Evolutionary conservation across 2,797 vertebrate genomes (phyloP).

Genomic region (Danionella dracula): DNA sequence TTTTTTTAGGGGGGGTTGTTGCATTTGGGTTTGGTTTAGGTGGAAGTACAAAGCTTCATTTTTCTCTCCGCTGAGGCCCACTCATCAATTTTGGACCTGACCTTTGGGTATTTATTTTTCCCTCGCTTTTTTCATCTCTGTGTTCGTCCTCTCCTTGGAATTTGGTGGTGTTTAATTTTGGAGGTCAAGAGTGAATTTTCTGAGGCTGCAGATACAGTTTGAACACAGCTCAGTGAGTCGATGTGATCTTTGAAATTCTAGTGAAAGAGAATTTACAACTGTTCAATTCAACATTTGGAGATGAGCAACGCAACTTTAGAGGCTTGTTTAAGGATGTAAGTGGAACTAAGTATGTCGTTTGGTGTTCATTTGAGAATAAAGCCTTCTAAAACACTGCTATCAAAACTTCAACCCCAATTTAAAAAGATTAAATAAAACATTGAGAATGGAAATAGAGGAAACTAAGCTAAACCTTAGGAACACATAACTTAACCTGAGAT

Average conservation of each 20-base stretch:
- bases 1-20: slow-evolving; percentile 9
- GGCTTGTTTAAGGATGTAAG: slow-evolving; percentile 41
- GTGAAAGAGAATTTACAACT: slow-evolving; percentile 21
- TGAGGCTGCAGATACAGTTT: not conserved
- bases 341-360: no score
- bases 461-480: no score
- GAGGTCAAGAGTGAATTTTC: slow-evolving; percentile 34
- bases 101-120: slow-evolving; percentile 46
- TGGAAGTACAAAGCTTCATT: slow-evolving; percentile 14
- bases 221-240: slow-evolving; percentile 1
- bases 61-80: slow-evolving; percentile 14
- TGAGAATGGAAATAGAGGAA: no score
- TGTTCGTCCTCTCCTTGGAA: not conserved
- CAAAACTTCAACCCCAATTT: no score
- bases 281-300: slow-evolving; percentile 20
- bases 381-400: no score
- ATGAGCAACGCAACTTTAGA: slow-evolving; percentile 48
- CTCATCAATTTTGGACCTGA: slow-evolving; percentile 25
- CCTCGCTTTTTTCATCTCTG: slow-evolving; percentile 6
- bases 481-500: no score
- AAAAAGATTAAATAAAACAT: no score
- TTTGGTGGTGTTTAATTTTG: slow-evolving; percentile 29
- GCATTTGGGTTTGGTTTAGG: not conserved
- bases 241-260: slow-evolving; percentile 35
- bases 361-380: no score